These are phyloP conservation scores for Cliona cf. orientalis DNA, from an alignment of 37 sponge, comb jelly and placozoan species.

Conservation along the genomic window DNA sequence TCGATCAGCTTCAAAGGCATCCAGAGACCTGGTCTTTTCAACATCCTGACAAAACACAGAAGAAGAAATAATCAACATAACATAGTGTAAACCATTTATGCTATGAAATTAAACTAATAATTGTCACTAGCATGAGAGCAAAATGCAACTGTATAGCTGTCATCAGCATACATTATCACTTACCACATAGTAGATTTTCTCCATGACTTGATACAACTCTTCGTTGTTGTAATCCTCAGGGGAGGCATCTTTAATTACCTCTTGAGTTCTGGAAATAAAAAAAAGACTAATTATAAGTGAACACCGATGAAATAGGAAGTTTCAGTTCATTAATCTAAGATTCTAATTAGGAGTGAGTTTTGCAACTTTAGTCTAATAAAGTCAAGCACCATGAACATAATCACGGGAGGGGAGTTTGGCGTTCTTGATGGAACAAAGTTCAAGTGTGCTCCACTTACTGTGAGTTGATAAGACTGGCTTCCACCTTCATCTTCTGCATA, in stretches of 20 bases:
- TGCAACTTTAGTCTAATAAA: too few species aligned
- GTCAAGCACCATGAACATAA: not conserved
- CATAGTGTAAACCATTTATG: too few species aligned
- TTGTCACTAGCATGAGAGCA: not conserved
- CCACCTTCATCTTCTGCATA: not conserved
- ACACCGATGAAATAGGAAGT: too few species aligned
- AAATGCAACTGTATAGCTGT: not conserved
- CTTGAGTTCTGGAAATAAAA: too few species aligned
- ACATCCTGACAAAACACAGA: slow-evolving; percentile 15
- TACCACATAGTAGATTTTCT: slow-evolving; percentile 30
- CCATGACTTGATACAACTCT: slow-evolving; percentile 43
- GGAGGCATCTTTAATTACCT: slow-evolving; percentile 27
- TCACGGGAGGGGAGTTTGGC: not conserved
- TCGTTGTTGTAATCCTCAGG: slow-evolving; percentile 60
- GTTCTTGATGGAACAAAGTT: too few species aligned
- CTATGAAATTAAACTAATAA: not conserved
- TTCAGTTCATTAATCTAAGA: too few species aligned
- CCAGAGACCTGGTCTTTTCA: slow-evolving; percentile 3
- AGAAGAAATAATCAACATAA: too few species aligned
- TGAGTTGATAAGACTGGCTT: too few species aligned
- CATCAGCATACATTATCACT: not conserved
- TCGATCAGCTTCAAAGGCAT: slow-evolving; percentile 11
- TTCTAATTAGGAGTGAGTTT: too few species aligned
- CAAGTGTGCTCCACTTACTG: too few species aligned
- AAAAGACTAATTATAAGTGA: too few species aligned